A percentile compares a stretch with the other conserved stretches of the same genome.
Conservation (phyloP, 64 coral and sea anemone species). For the Trachythela sp. region DNA sequence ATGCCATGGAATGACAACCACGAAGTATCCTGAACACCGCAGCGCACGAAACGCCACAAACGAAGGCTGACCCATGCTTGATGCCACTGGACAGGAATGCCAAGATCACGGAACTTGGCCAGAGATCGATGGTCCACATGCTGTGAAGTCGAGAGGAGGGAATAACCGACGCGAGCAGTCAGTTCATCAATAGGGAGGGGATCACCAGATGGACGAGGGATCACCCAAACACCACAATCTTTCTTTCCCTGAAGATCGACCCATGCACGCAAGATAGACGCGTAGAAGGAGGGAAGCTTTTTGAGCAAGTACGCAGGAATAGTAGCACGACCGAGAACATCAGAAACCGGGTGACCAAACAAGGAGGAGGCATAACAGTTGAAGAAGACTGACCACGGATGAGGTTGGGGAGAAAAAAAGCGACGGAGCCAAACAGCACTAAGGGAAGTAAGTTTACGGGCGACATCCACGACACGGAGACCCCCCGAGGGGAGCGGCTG, state of each 20-base stretch:
- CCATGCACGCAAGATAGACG: too few relatives aligned
- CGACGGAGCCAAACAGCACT: background rate
- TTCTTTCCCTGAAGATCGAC: too few relatives aligned
- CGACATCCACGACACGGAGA: background rate
- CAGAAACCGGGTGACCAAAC: background rate
- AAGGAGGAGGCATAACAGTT: background rate
- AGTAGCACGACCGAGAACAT: background rate
- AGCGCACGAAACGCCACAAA: too few relatives aligned
- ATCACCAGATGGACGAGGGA: too few relatives aligned
- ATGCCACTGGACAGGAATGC: too few relatives aligned
- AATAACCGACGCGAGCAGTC: background rate
- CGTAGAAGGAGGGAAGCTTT: background rate
- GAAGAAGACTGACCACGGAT: background rate
- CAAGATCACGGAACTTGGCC: too few relatives aligned
- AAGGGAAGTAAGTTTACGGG: background rate
- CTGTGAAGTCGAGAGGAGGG: too few relatives aligned
- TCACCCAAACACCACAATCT: too few relatives aligned
- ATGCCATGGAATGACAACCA: too few relatives aligned
- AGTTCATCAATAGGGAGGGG: background rate
- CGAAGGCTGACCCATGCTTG: too few relatives aligned
- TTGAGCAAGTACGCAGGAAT: background rate
- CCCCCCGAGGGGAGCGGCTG: background rate
- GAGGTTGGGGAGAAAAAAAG: background rate
- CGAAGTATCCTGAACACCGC: too few relatives aligned
- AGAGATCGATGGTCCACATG: too few relatives aligned